Base-by-base conservation (phyloP, 1,140 invertebrate species). In the Leptoteleia sp. region DNA sequence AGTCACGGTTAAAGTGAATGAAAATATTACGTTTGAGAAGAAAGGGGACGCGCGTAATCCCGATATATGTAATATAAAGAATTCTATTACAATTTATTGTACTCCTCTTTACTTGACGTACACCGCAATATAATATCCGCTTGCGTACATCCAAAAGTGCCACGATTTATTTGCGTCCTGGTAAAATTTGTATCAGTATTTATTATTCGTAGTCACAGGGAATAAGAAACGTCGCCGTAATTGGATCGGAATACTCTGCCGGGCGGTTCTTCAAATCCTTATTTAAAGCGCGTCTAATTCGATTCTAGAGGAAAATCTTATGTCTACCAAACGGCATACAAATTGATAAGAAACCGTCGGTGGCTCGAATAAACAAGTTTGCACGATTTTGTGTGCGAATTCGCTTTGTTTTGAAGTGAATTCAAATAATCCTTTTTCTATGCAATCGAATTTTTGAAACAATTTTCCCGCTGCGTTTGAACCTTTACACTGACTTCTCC, bases 361-460 rank as follows among this genome's bases (percentile, higher is more conserved):
- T 25, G 47, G 47, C 54, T 68, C 45, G 52, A 29, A 50, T 61
- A 67, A 67, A 76, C 52, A 61, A 52, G 55, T 67, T 67, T 67
- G 9, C 62, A 16, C 37, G 31, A 54, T 61, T 76, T 65, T 52
- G 40, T 68, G 43, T 54, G 59, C 25, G 43, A 50, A 64, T 77
- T 65, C 43, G 35, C 52, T 71, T 71, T 71, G 59, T 68, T 77
- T 77, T 61, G 25, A 50, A 67, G 45, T 27, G 61, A 67, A 67
- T 50, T 61, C 52, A 76, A 76, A 76, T 76, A 68, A 68, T 48
- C 45, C 62, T 61, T 45, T 68, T 68, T 59, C 37, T 62, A 55
- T 76, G 54, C 64, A 72, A 71, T 67, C 13, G 59, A 72, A 71
- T 77, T 72, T 68, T 76, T 59, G 54, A 76, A 72, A 68, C 67